Evolutionary conservation across 2,113 vertebrate species (phyloP).

Genomic region (Nyctereutes procyonoides): DNA sequence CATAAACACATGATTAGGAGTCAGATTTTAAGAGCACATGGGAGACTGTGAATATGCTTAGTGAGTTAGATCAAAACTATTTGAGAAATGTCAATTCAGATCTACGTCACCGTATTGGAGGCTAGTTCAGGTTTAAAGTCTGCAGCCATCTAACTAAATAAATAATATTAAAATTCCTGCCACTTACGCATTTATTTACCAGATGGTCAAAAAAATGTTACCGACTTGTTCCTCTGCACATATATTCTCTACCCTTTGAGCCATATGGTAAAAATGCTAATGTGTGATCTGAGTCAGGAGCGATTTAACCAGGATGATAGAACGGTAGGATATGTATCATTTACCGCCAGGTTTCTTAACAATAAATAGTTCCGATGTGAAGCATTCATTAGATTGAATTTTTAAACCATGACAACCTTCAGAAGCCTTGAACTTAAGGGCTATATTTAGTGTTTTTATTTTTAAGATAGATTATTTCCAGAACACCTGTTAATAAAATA

Average conservation of each 20-base stretch:
- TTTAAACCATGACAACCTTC: not conserved
- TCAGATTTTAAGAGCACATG: not conserved
- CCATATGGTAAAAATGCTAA: slow-evolving; percentile 73
- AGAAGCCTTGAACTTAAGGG: slow-evolving; percentile 22
- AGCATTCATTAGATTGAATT: not conserved
- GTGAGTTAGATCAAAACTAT: not conserved
- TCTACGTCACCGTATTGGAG: slow-evolving; percentile 20
- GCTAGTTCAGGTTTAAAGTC: slow-evolving; percentile 57
- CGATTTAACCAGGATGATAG: slow-evolving; percentile 1
- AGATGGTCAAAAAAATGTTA: slow-evolving; percentile 70
- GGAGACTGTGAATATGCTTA: slow-evolving; percentile 20
- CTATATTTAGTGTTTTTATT: slow-evolving; percentile 70
- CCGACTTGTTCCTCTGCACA: slow-evolving; percentile 29
- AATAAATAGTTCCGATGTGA: not conserved
- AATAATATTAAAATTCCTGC: slow-evolving; percentile 53
- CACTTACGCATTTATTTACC: slow-evolving; percentile 66
- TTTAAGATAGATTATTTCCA: slow-evolving; percentile 50
- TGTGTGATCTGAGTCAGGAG: slow-evolving; percentile 66
- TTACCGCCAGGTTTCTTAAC: slow-evolving; percentile 18
- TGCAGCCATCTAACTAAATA: slow-evolving; percentile 28
- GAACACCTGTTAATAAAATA: slow-evolving; percentile 66
- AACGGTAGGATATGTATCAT: not conserved
- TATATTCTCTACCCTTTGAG: slow-evolving; percentile 66
- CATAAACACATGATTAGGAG: not conserved
- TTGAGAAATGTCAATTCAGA: slow-evolving; percentile 43